Evolutionary conservation across 2,797 vertebrate genomes (phyloP), one percentile per base, ranked within the genome.

Genomic region (Poecilia velifera): DNA sequence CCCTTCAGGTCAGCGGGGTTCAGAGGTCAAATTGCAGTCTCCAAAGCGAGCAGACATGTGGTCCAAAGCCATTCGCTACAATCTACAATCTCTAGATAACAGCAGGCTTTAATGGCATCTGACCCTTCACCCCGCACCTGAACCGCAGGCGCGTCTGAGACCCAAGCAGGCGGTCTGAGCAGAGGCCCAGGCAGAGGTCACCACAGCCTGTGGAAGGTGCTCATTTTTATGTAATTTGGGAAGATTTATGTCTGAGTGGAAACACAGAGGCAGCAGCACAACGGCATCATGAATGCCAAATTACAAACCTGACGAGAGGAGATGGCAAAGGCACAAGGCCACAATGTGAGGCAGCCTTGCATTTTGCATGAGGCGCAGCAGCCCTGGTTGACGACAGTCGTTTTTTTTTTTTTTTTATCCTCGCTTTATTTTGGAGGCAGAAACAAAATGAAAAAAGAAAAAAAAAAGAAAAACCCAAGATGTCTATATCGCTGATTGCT

Each of bases 71-170:
- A 91, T 90, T 84, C 76, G 86, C 90, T 88, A 86, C 68, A 13
- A 92, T 84, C 85, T 86, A 87, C 84, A 88, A 89, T 83, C 80
- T 87, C 79, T 64, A 86, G 89, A 93, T 87, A 91, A 90, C 87
- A 91, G 90, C 90, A 92, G 87, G 84, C 79, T 90, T 89, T 86
- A 91, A 88, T 80, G 85, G 90, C 76, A 80, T 74, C n/a, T 86
- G 89, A 92, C 91, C 91, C 76, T 82, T 94, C 80, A 92, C 92
- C 73, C 76, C 85, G 88, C 87, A 91, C 90, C 90, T 91, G 89
- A 90, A 91, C 84, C 75, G 76, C 71, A 68, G 88, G 71, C 79
- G 80, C 55, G n/a, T 66, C 76, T 47, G 31, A 73, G 41, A 43
- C 47, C 36, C 10, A 45, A 71, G 72, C 49, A 36, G 41, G 59